These are phyloP conservation scores for Heliocidaris tuberculata DNA, from an alignment of 35 echinoderm and acorn worm genomes.

Conservation along the genomic window DNA sequence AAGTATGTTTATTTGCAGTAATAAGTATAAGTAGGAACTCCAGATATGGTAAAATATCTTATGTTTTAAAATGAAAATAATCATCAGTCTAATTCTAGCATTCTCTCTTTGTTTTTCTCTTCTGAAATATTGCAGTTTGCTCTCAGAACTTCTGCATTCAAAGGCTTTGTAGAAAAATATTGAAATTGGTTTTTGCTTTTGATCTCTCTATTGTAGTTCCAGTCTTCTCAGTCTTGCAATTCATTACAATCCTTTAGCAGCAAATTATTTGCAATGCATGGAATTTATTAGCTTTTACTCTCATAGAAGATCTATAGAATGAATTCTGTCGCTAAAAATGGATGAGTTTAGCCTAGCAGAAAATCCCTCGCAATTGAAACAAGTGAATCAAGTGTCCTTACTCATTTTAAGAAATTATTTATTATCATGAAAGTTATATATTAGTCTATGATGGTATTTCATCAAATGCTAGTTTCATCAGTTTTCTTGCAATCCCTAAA, in stretches of 20 bases:
- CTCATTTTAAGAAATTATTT: background rate
- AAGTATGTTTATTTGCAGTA: too few species aligned
- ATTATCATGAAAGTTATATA: conserved; percentile 14
- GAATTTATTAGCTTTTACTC: background rate
- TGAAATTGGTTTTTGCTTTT: background rate
- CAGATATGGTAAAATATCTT: background rate
- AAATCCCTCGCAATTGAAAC: background rate
- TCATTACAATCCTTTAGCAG: background rate
- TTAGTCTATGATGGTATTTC: background rate
- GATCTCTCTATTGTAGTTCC: background rate
- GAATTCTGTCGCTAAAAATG: background rate
- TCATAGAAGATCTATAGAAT: background rate
- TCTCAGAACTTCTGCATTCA: background rate
- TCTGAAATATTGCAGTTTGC: background rate
- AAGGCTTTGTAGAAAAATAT: background rate
- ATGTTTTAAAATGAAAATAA: too few species aligned
- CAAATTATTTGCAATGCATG: background rate
- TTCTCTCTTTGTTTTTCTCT: background rate
- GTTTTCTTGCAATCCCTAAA: background rate
- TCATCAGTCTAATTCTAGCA: background rate
- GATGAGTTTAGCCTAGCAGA: background rate
- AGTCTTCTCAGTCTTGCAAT: background rate
- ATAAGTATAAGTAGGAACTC: background rate
- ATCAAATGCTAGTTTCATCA: background rate
- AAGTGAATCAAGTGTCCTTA: conserved; percentile 7